These are phyloP conservation scores for Pachycephala philippinensis DNA, from an alignment of 2,113 vertebrate genomes.

Conservation along the genomic window DNA sequence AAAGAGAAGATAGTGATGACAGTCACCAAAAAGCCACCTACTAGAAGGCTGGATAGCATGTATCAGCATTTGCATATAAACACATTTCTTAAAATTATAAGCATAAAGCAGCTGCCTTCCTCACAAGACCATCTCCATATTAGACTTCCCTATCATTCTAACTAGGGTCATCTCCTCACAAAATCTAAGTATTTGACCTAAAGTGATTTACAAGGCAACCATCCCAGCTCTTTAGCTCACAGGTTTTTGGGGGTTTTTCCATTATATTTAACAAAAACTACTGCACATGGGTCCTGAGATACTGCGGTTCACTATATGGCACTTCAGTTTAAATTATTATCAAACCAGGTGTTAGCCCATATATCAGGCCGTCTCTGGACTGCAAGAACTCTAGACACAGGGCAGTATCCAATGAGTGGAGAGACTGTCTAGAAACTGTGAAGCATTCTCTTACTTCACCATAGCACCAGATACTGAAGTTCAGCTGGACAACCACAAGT, in stretches of 20 bases:
- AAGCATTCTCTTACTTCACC: neutral
- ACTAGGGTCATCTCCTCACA: neutral
- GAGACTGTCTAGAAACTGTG: neutral
- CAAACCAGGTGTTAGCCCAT: neutral
- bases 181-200: neutral
- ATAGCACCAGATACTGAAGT: neutral
- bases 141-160: neutral
- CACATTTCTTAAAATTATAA: neutral
- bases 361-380: neutral
- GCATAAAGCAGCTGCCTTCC: neutral
- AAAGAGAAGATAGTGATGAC: constrained; percentile 38
- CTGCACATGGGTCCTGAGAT: neutral
- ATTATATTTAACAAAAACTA: neutral
- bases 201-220: neutral
- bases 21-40: constrained; percentile 21
- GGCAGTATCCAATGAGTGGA: neutral
- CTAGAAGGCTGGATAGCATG: neutral
- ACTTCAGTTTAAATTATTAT: neutral
- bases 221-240: neutral
- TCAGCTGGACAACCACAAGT: neutral
- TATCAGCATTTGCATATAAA: neutral
- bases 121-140: neutral
- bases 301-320: neutral
- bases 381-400: neutral
- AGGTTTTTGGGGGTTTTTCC: rapidly evolving